These are phyloP conservation scores for Ennomos fuscantarius DNA, from an alignment of 2,888 invertebrate species.

Conservation along the genomic window DNA sequence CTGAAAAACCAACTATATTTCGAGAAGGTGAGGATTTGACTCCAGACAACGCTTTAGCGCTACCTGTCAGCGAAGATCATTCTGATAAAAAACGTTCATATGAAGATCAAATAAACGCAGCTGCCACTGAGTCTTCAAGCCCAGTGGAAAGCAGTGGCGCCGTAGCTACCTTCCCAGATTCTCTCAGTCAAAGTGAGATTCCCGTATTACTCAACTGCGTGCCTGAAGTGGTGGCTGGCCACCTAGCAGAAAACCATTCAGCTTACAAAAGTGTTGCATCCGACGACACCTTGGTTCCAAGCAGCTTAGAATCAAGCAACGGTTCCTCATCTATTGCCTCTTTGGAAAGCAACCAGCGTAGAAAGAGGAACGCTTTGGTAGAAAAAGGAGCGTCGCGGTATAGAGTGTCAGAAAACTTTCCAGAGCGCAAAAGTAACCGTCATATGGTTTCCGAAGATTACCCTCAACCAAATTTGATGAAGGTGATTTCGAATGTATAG, in stretches of 20 bases:
- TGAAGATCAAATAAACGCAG: conserved; percentile 13
- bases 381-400: conserved; percentile 40
- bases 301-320: conserved; percentile 7
- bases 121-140: background rate
- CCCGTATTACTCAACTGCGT: conserved; percentile 53
- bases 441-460: conserved; percentile 51
- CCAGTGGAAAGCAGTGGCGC: conserved; percentile 1
- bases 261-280: conserved; percentile 21
- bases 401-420: conserved; percentile 51
- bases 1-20: conserved; percentile 16
- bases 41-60: conserved; percentile 1
- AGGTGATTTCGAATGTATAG: conserved; percentile 8
- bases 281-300: conserved; percentile 8
- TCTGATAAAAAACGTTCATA: conserved; percentile 4
- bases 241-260: conserved; percentile 28
- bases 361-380: conserved; percentile 30
- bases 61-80: conserved; percentile 13
- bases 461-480: conserved; percentile 45
- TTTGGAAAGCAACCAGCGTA: conserved; percentile 18
- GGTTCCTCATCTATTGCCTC: conserved; percentile 30
- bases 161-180: conserved; percentile 17
- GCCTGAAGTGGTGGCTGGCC: conserved; percentile 47
- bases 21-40: conserved; percentile 13
- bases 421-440: conserved; percentile 43
- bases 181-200: conserved; percentile 14